phyloP scores from a whole-genome alignment of 1,140 invertebrate genomes.

The Fopius arisanus region DNA sequence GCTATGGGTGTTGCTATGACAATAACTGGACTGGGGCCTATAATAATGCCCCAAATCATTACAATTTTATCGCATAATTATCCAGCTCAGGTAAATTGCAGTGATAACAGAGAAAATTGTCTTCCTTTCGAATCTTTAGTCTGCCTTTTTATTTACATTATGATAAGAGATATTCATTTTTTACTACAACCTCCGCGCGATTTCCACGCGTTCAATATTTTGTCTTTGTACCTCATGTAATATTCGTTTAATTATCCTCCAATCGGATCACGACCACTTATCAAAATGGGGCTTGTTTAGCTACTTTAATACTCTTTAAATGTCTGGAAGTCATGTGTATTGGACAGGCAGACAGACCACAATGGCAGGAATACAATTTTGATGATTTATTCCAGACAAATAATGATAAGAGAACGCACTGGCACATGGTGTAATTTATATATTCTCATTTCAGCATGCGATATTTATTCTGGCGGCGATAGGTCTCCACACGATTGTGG shows the following conservation, averaged over 20 bases:
- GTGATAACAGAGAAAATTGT: slow-evolving; percentile 4
- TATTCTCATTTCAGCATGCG: slow-evolving; percentile 67
- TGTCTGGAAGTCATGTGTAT: background rate
- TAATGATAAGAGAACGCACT: background rate
- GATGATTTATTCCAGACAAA: background rate
- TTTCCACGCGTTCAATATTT: no score
- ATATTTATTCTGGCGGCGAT: slow-evolving; percentile 71
- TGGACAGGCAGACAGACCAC: background rate
- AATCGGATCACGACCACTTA: background rate
- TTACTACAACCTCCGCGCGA: no score
- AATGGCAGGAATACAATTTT: background rate
- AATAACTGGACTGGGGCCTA: slow-evolving; percentile 76
- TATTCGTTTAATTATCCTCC: background rate
- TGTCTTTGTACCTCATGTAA: background rate
- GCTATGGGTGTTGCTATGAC: slow-evolving; percentile 77
- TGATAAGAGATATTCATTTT: no score
- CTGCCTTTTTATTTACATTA: background rate
- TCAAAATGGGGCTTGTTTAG: background rate
- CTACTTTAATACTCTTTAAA: background rate
- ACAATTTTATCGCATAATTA: slow-evolving; percentile 68
- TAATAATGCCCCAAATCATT: slow-evolving; percentile 76
- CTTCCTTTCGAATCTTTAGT: slow-evolving; percentile 66
- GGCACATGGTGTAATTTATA: slow-evolving; percentile 41
- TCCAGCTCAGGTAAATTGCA: slow-evolving; percentile 61
- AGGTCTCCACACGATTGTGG: slow-evolving; percentile 70